Evolutionary conservation across 2,113 vertebrate genomes (phyloP).

Genomic region (Coptodon rendalli): DNA sequence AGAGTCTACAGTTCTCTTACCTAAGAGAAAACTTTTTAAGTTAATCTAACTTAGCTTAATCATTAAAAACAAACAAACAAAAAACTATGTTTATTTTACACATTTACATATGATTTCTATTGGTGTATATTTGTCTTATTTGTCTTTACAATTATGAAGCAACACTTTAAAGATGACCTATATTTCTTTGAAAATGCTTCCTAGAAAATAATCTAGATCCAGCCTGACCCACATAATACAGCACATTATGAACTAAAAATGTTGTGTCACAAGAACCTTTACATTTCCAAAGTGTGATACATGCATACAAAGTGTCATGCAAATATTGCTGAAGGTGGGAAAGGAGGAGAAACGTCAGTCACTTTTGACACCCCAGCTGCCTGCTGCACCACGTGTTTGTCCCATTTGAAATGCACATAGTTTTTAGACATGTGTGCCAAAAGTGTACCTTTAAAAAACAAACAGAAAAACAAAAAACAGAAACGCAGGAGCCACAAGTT

Average conservation of each 20-base stretch:
- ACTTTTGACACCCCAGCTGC: background rate
- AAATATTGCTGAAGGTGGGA: background rate
- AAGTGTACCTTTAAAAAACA: background rate
- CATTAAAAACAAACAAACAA: background rate
- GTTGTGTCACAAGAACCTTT: background rate
- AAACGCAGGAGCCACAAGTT: background rate
- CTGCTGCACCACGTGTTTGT: background rate
- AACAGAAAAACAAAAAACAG: background rate
- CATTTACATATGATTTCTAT: background rate
- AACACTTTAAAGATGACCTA: background rate
- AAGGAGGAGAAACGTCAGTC: background rate
- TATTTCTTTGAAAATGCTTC: background rate
- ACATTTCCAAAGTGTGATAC: background rate
- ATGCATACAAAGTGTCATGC: background rate
- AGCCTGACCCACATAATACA: background rate
- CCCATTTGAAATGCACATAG: background rate
- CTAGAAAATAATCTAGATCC: background rate
- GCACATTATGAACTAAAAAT: constrained; percentile 1
- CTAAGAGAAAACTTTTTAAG: background rate
- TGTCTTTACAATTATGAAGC: background rate
- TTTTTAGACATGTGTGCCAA: background rate
- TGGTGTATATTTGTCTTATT: background rate
- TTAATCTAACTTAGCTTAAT: background rate
- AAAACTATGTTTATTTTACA: background rate
- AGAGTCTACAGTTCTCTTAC: background rate